Base-by-base conservation (phyloP, 1,140 invertebrate genomes). In the Nebria ingens region DNA sequence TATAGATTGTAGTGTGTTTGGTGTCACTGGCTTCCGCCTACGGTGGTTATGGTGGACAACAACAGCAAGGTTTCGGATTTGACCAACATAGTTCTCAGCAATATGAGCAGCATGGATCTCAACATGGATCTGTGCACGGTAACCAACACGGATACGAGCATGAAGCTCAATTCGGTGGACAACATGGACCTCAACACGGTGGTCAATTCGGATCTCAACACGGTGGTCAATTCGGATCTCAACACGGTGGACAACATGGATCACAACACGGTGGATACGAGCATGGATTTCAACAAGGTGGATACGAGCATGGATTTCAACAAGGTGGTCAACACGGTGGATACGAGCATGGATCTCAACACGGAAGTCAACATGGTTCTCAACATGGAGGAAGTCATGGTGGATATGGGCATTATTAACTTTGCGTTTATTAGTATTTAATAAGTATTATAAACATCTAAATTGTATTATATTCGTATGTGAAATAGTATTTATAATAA, bases 121-220 rank as follows among this genome's bases (percentile, higher is more conserved):
- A 23, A 19, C 23, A 22, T 21, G 34, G 42, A n/a, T 19, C 19
- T 17, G 51, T 51, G 20, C 4, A 15, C 20, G 29, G 52, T 2
- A 38, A 54, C 29, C 13, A 19, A n/a, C n/a, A 25, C 17, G 23
- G 55, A 29, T 21, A 21, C 21, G 53, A 54, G 25, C 22, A 34
- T n/a, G 25, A n/a, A 34, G 25, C 6, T 34, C 6, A 6, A n/a
- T n/a, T n/a, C n/a, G 21, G 40, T 17, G 54, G 49, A 50, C 12
- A 25, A 21, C 49, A 29, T 1, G 50, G 57, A 34, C 15, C 21
- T 19, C 40, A 51, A 19, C 51, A 53, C 21, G 51, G 56, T 15
- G 56, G 55, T 52, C 23, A 49, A 29, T 56, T 56, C 21, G 25
- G 50, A 34, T 42, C 45, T 56, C 19, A 51, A 3, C 19, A 21